Percentiles rank a stretch among this genome's conserved stretches.
phyloP scores from a whole-genome alignment of 1,140 invertebrate species.

The Aphaenogaster ashmeadi region DNA sequence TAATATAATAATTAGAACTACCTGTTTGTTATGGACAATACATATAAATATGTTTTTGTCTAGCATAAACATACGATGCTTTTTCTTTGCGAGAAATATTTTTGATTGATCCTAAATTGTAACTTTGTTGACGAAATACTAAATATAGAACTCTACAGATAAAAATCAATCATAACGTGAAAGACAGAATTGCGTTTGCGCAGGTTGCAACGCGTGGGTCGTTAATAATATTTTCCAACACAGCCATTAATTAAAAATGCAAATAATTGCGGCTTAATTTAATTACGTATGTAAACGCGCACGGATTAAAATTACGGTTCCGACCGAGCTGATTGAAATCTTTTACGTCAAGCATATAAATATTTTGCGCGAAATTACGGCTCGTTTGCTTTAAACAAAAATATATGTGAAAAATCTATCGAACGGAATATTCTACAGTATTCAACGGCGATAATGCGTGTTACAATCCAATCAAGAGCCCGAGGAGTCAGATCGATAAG shows the following conservation, averaged over 20 bases:
- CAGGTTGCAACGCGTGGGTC: slow-evolving; percentile 12
- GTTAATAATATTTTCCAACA: slow-evolving; percentile 58
- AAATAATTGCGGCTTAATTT: slow-evolving; percentile 64
- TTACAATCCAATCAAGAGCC: neutral
- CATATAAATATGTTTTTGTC: neutral
- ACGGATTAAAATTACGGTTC: slow-evolving; percentile 55
- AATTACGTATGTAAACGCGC: slow-evolving; percentile 55
- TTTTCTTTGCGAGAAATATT: neutral
- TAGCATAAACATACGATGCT: neutral
- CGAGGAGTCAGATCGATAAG: neutral
- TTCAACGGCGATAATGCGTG: neutral
- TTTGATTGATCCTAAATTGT: slow-evolving; percentile 12
- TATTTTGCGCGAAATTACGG: slow-evolving; percentile 42
- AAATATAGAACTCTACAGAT: neutral
- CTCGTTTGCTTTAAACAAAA: slow-evolving; percentile 51
- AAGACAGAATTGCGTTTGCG: slow-evolving; percentile 46
- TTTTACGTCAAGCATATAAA: slow-evolving; percentile 53
- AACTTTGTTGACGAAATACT: slow-evolving; percentile 7
- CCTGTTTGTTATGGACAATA: neutral
- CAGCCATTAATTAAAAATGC: slow-evolving; percentile 59
- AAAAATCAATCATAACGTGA: slow-evolving; percentile 22
- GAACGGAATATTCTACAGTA: neutral
- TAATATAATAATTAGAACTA: neutral
- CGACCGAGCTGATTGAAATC: slow-evolving; percentile 56
- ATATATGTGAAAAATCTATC: slow-evolving; percentile 35